phyloP scores from a whole-genome alignment of 2,797 vertebrate genomes.

The Eidolon dupreanum region DNA sequence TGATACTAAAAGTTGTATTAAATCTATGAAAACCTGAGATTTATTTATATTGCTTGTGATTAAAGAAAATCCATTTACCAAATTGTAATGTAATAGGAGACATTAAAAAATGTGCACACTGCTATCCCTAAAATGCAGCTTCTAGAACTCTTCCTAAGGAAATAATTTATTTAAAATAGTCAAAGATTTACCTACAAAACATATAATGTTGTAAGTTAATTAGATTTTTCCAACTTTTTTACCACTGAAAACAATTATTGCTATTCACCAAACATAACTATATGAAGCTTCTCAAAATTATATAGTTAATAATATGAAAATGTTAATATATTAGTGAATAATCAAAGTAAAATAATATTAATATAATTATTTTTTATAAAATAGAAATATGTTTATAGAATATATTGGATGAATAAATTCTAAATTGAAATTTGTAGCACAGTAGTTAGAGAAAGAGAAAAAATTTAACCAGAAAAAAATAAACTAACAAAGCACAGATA shows the following conservation, averaged over 20 bases:
- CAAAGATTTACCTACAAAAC: background rate
- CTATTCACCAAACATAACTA: background rate
- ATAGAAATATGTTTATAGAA: background rate
- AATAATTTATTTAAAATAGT: background rate
- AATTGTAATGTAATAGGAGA: background rate
- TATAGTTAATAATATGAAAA: background rate
- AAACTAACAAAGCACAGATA: background rate
- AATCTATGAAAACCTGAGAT: background rate
- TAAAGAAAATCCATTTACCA: background rate
- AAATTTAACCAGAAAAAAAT: background rate
- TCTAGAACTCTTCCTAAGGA: background rate
- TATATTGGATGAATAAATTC: background rate
- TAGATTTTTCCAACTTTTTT: background rate
- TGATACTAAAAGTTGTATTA: background rate
- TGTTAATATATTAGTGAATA: background rate
- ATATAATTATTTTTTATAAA: background rate
- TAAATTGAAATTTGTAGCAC: background rate
- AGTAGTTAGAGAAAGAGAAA: background rate
- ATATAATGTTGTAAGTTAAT: background rate
- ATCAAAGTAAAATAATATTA: background rate
- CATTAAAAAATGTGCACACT: background rate
- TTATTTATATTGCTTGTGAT: background rate
- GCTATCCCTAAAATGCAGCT: background rate
- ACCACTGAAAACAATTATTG: background rate
- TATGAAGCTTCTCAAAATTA: background rate